Conservation (phyloP, 2,888 invertebrate genomes). For the Eretmocerus hayati region DNA sequence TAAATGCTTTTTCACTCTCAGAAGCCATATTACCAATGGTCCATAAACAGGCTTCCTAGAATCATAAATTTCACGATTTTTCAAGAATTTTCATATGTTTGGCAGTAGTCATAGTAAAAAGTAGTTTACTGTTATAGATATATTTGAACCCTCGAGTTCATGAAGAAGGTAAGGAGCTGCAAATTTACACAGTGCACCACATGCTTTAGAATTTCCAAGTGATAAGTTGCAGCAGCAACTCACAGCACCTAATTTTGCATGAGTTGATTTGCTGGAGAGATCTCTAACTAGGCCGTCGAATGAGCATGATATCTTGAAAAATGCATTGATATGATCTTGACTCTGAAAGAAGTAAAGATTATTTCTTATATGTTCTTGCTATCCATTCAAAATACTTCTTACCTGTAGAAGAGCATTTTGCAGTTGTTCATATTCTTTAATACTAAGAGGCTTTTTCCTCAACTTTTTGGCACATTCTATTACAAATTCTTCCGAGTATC, state of each 20-base stretch:
- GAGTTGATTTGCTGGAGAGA: slow-evolving; percentile 48
- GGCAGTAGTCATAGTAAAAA: neutral
- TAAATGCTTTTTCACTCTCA: slow-evolving; percentile 34
- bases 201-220: slow-evolving; percentile 47
- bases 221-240: slow-evolving; percentile 55
- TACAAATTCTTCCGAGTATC: slow-evolving; percentile 28
- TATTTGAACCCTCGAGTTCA: slow-evolving; percentile 40
- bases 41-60: slow-evolving; percentile 41
- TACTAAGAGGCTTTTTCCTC: slow-evolving; percentile 30
- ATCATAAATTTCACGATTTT: too few species aligned
- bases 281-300: slow-evolving; percentile 51
- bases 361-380: too few species aligned
- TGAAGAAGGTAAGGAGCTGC: slow-evolving; percentile 50
- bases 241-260: slow-evolving; percentile 50
- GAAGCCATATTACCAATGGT: slow-evolving; percentile 42
- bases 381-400: slow-evolving; percentile 11
- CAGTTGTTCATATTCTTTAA: slow-evolving; percentile 33
- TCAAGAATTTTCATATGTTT: neutral
- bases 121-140: slow-evolving; percentile 32
- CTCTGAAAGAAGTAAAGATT: too few species aligned
- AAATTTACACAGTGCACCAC: slow-evolving; percentile 46
- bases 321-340: slow-evolving; percentile 40
- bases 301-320: slow-evolving; percentile 45
- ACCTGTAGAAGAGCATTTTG: slow-evolving; percentile 41
- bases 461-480: slow-evolving; percentile 27